Evolutionary conservation across 2,113 vertebrate species (phyloP), one percentile per base, ranked within the genome.

Genomic region (Rutilus rutilus): DNA sequence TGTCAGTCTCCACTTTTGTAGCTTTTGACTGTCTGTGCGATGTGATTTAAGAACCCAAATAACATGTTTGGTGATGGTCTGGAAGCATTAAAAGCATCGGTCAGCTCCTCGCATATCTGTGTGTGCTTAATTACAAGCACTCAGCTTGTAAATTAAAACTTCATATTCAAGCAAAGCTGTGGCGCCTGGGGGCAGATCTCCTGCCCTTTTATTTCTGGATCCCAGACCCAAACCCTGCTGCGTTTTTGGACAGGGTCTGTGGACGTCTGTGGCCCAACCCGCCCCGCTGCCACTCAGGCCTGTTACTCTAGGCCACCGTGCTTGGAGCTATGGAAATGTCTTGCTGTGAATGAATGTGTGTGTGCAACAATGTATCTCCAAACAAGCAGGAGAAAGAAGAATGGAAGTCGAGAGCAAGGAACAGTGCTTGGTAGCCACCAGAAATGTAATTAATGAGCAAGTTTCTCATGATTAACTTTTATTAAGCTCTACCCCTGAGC

Each of bases 381-480:
- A 84, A 25, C 62, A 71, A 69, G 52, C 39, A 33, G 64, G 85
- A 86, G 12, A 87, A 54, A 85, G 39, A 47, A 62, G 77, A 80
- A 12, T 27, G 36, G 52, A 85, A 39, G 23, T 8, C 42, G 45
- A 81, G 74, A 87, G 88, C 45, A 76, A 88, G 79, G 74, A 87
- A 86, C 78, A 88, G 88, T 84, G 82, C 59, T 85, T 90, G 88
- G 86, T 92, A 90, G 91, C 83, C 88, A 82, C 84, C 78, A 86
- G 86, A 93, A 92, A 91, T 93, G 91, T 95, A 95, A 95, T 94
- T 95, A 95, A 95, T 94, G 93, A 95, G 93, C 93, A 94, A 93
- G 93, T 93, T 95, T 95, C 92, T 93, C 93, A 94, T 94, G 93
- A 94, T 94, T 94, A 94, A 93, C 92, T 94, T 94, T 95, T 95